These are phyloP conservation scores for Pluvialis apricaria DNA, from an alignment of 2,113 vertebrate genomes.

Conservation along the genomic window DNA sequence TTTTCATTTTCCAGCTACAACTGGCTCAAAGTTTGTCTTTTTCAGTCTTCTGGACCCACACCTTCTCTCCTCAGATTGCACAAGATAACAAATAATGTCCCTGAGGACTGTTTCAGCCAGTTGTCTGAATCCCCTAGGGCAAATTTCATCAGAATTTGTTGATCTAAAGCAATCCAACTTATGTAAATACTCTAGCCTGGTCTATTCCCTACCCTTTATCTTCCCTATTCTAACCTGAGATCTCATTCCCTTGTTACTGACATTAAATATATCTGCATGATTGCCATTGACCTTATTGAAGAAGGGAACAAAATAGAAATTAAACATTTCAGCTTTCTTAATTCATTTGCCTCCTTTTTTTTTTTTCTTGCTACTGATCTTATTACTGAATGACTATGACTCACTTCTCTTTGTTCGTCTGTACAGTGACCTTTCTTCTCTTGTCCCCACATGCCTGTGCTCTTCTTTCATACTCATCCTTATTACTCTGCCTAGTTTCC, in stretches of 20 bases:
- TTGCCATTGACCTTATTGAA: neutral
- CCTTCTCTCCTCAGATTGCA: neutral
- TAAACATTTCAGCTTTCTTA: neutral
- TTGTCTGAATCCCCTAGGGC: neutral
- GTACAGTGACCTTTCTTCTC: neutral
- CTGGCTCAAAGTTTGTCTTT: neutral
- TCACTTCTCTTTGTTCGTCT: neutral
- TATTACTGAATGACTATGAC: neutral
- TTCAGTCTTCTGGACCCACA: neutral
- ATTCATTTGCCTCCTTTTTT: neutral
- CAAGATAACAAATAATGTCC: neutral
- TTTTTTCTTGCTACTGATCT: neutral
- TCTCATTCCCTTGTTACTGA: neutral
- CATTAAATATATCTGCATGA: neutral
- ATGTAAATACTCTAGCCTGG: neutral
- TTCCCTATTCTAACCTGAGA: neutral
- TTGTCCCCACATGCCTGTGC: neutral
- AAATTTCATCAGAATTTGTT: conserved; percentile 5
- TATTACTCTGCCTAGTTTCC: neutral
- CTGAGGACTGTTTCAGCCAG: neutral
- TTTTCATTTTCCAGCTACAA: neutral
- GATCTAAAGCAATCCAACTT: neutral
- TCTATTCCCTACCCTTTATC: neutral
- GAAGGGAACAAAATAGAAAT: neutral
- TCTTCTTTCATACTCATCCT: neutral